Evolutionary conservation across 2,888 invertebrate species (phyloP), one percentile per base, ranked within the genome.

Genomic region (Drosophila nr. medialis): DNA sequence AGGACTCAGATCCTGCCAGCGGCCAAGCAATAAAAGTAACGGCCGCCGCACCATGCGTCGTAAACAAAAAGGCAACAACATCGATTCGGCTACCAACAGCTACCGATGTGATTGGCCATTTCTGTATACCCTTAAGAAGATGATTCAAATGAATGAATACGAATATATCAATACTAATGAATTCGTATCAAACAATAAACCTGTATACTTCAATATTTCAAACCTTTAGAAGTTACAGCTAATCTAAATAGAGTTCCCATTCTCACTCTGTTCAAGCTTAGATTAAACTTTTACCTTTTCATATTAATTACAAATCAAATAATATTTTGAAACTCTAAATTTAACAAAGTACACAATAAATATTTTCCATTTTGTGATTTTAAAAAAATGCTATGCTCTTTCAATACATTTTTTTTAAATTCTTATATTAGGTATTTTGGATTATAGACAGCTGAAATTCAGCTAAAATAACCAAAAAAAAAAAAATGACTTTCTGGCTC

Each of bases 11-110:
- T 67, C 68, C 67, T 49, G 67, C 67, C 49, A 40, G 49, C 66
- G 68, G 67, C 67, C 71, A 61, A 78, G 78, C 86, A 79, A 84
- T 84, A 88, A 84, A 83, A 86, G 81, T 72, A 78, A 80, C 76
- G 67, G 80, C 56, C 64, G 62, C 71, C 73, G 68, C 64, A 69
- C 45, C 75, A 50, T 58, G 51, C 60, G 56, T 78, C 79, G 76
- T 71, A 68, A 73, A 72, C 59, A 85, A 85, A 72, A 67, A 54
- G 29, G 40, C 56, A 64, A 72, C 55, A 64, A 51, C 48, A 73
- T 13, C 34, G 34, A 56, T 30, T 34, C 24, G 45, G 29, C 34
- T 30, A 29, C 34, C 45, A 32, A 64, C 50, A 42, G 50, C 51
- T 13, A 60, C 18, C 48, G 45, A 51, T 29, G 18, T 32, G 21